Evolutionary conservation across 2,113 vertebrate genomes (phyloP).

Genomic region (Sisor rabdophorus): DNA sequence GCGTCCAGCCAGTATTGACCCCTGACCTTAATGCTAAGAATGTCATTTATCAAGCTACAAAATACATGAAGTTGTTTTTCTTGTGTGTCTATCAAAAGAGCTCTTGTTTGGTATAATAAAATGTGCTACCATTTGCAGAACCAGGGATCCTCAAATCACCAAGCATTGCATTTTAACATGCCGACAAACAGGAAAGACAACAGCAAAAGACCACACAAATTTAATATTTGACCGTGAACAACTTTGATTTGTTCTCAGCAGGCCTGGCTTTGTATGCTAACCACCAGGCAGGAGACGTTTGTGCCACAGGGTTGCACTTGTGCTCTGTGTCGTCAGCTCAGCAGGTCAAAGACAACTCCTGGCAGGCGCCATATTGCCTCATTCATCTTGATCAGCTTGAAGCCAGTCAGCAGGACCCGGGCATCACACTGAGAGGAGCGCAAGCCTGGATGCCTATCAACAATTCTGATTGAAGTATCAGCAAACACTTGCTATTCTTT

Average conservation of each 20-base stretch:
- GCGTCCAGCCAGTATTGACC: constrained; percentile 48
- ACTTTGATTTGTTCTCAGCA: constrained; percentile 59
- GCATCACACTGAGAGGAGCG: constrained; percentile 24
- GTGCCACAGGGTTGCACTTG: constrained; percentile 54
- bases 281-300: constrained; percentile 17
- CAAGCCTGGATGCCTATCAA: constrained; percentile 5
- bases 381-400: constrained; percentile 28
- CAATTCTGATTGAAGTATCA: constrained; percentile 17
- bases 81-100: not conserved
- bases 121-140: not conserved
- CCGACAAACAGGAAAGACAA: constrained; percentile 4
- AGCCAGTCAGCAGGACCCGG: constrained; percentile 1
- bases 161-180: constrained; percentile 9
- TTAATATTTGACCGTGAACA: not conserved
- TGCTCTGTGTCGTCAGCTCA: constrained; percentile 62
- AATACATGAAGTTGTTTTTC: constrained; percentile 45
- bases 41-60: constrained; percentile 60
- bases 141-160: not conserved
- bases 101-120: not conserved
- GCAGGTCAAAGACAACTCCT: constrained; percentile 68
- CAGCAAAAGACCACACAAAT: not conserved
- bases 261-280: constrained; percentile 59
- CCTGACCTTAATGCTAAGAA: constrained; percentile 53
- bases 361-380: constrained; percentile 59
- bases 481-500: not conserved